phyloP scores from a whole-genome alignment of 2,888 invertebrate genomes.

The Caprella mutica region DNA sequence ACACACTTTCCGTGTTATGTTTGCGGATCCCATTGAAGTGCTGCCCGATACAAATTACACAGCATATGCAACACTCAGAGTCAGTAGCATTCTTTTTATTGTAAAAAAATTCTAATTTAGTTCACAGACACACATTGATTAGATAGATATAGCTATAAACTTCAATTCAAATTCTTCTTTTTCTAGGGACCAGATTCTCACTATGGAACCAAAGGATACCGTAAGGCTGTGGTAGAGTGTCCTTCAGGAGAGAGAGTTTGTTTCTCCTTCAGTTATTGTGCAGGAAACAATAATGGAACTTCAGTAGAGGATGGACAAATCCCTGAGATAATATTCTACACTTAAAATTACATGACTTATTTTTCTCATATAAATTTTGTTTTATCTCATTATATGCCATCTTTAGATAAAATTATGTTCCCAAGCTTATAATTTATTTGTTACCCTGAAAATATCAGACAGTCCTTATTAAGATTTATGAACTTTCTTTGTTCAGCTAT shows the following conservation, averaged over 20 bases:
- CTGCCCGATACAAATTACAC: conserved; percentile 65
- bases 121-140: background rate
- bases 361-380: background rate
- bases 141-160: background rate
- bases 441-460: no score
- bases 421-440: no score
- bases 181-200: conserved; percentile 70
- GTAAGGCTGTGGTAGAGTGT: conserved; percentile 62
- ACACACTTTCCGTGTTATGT: conserved; percentile 65
- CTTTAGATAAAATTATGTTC: no score
- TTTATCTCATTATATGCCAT: background rate
- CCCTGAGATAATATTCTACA: conserved; percentile 73
- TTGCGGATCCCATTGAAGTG: conserved; percentile 73
- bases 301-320: conserved; percentile 78
- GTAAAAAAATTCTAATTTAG: background rate
- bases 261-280: conserved; percentile 70
- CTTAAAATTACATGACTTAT: conserved; percentile 38
- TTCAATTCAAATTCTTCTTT: conserved; percentile 7
- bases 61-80: conserved; percentile 66
- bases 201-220: conserved; percentile 68
- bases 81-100: conserved; percentile 38
- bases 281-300: conserved; percentile 76
- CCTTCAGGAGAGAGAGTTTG: conserved; percentile 62
- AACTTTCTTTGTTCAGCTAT: no score
- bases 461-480: no score